Conservation (phyloP, 2,888 invertebrate genomes). For the Fabriciana adippe region DNA sequence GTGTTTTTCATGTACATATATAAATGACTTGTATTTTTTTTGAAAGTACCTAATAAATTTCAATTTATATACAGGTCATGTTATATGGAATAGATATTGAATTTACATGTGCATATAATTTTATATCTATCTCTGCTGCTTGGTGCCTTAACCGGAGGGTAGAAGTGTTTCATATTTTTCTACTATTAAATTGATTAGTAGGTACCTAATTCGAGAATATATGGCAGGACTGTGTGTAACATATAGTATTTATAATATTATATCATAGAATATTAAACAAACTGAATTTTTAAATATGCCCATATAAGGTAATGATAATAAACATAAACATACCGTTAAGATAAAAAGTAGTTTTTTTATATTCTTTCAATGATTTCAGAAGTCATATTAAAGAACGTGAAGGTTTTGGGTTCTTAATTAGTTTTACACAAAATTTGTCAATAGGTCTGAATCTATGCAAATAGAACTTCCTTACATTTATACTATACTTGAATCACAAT, state of each 20-base stretch:
- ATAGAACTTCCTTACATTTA: not conserved
- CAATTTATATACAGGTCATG: not conserved
- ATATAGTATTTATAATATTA: not conserved
- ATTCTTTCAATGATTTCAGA: constrained; percentile 1
- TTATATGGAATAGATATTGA: not conserved
- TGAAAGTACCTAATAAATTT: too few relatives aligned
- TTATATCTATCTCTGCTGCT: constrained; percentile 16
- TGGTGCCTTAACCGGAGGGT: constrained; percentile 36
- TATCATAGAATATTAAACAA: not conserved
- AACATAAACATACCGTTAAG: constrained; percentile 3
- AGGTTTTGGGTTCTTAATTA: not conserved
- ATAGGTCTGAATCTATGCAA: not conserved
- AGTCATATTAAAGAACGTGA: not conserved
- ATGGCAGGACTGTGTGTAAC: not conserved
- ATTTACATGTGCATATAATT: constrained; percentile 14
- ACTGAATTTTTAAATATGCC: not conserved
- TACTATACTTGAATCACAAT: not conserved
- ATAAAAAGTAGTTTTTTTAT: not conserved
- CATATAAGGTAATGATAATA: not conserved
- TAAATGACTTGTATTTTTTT: too few relatives aligned
- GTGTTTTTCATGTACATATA: too few relatives aligned
- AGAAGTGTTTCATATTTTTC: constrained; percentile 27
- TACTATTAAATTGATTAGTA: constrained; percentile 14
- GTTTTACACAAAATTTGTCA: not conserved
- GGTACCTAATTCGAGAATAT: constrained; percentile 9